Evolutionary conservation across 2,888 invertebrate species (phyloP).

Genomic region (Eupithecia exiguata): DNA sequence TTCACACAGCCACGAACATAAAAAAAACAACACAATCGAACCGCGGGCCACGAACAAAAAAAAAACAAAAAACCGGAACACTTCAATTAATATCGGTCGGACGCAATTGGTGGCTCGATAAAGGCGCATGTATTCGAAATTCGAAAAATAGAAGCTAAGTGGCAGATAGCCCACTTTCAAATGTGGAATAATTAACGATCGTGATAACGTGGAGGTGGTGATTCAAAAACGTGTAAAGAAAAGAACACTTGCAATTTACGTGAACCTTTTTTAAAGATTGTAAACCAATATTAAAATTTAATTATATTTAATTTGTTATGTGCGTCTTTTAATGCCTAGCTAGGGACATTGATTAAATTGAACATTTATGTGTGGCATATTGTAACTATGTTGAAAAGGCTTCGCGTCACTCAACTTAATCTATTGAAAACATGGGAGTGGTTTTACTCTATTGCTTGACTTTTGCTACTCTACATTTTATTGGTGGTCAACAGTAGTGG

Average conservation of each 20-base stretch:
- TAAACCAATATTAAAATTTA: not conserved
- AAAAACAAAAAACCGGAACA: constrained; percentile 59
- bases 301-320: not conserved
- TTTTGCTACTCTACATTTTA: not conserved
- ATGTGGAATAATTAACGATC: constrained; percentile 9
- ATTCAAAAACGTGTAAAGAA: constrained; percentile 4
- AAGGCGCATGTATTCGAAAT: constrained; percentile 39
- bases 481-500: too few species aligned
- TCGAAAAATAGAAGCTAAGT: constrained; percentile 26
- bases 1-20: constrained; percentile 33
- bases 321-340: not conserved
- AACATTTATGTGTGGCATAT: not conserved
- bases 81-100: constrained; percentile 60
- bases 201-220: constrained; percentile 7
- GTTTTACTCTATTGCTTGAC: not conserved
- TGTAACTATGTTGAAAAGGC: not conserved
- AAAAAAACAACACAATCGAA: constrained; percentile 36
- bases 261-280: not conserved
- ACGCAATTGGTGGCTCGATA: constrained; percentile 57
- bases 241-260: not conserved
- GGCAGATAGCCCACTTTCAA: constrained; percentile 20
- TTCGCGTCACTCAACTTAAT: not conserved
- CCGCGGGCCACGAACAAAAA: constrained; percentile 41
- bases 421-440: not conserved
- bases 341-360: too few species aligned